Evolutionary conservation across 2,797 vertebrate species (phyloP).

Genomic region (Oryzias sinensis): DNA sequence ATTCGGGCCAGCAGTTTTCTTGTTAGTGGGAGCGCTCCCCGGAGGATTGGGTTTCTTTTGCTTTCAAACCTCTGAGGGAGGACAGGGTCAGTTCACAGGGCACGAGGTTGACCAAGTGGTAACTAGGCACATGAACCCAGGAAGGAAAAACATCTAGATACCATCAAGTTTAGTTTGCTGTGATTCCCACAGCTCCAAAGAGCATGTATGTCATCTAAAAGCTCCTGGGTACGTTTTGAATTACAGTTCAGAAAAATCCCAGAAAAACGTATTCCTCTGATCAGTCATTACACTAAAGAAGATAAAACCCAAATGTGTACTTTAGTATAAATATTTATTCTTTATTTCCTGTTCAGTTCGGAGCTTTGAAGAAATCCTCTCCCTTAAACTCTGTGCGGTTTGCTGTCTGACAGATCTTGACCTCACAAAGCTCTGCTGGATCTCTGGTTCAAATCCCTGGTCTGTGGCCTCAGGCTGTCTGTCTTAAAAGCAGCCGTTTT

Average conservation of each 20-base stretch:
- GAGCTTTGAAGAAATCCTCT: constrained; percentile 2
- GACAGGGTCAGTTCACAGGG: constrained; percentile 72
- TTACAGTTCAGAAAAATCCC: not conserved
- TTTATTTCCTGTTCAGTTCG: constrained; percentile 1
- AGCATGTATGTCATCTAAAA: constrained; percentile 15
- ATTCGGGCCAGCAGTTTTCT: constrained; percentile 85
- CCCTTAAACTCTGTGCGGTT: constrained; percentile 37
- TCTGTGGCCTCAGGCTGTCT: constrained; percentile 81
- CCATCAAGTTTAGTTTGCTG: constrained; percentile 57
- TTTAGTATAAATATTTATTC: too few relatives aligned
- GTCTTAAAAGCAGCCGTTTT: constrained; percentile 84
- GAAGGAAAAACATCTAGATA: constrained; percentile 58
- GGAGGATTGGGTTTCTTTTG: constrained; percentile 69
- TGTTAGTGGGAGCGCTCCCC: constrained; percentile 82
- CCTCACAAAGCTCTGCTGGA: constrained; percentile 65
- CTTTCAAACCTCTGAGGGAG: constrained; percentile 64
- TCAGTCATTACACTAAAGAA: too few relatives aligned
- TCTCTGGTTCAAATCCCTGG: constrained; percentile 69
- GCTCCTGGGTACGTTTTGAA: constrained; percentile 1
- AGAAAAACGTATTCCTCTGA: not conserved
- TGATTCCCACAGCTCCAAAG: constrained; percentile 49
- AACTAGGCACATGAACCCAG: constrained; percentile 71
- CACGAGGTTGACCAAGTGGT: constrained; percentile 66
- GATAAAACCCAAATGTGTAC: too few relatives aligned
- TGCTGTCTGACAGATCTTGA: constrained; percentile 59